Base-by-base conservation (phyloP, 2,888 invertebrate species). In the Phyto melanocephala region DNA sequence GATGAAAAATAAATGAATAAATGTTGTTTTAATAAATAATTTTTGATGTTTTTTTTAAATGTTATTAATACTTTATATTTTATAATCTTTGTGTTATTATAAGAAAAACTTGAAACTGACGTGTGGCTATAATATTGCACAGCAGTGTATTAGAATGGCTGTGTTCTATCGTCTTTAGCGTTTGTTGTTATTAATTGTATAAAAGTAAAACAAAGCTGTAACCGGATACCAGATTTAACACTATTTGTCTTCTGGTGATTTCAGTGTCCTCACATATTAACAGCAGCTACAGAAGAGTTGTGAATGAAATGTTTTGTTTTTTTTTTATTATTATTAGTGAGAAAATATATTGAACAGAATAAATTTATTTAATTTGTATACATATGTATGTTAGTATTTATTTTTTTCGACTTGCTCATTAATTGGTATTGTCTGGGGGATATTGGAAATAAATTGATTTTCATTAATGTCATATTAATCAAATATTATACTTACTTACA, bases 221-320 rank as follows among this genome's bases (percentile, higher is more conserved):
- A 70, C 52, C 62, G 77, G 68, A 77, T 62, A 54, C 68, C n/a
- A n/a, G n/a, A 60, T 56, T 67, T 67, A 40, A 40, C 11, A n/a
- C 42, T 17, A 28, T n/a, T 40, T 63, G 11, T 13, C 22, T 54
- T 54, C 28, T 13, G 24, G 15, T 50, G 50, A 71, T 11, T 60
- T 42, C n/a, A n/a, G n/a, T n/a, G n/a, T n/a, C n/a, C 6, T 28
- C 8, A 33, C 15, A 7, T 11, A 54, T 54, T 28, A 24, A 28
- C 24, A 37, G 22, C 20, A 37, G 11, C 47, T 60, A 17, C 1
- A 17, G 15, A 33, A 22, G 45, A 11, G 37, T n/a, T 8, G 17
- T 37, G 28, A 68, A 54, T 40, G 24, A 15, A 71, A 20, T 35
- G 50, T 15, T 40, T 40, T 40, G 24, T 28, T 13, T 13, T 1